These are phyloP conservation scores for Numenius phaeopus DNA, from an alignment of 2,797 vertebrate genomes.

Conservation along the genomic window DNA sequence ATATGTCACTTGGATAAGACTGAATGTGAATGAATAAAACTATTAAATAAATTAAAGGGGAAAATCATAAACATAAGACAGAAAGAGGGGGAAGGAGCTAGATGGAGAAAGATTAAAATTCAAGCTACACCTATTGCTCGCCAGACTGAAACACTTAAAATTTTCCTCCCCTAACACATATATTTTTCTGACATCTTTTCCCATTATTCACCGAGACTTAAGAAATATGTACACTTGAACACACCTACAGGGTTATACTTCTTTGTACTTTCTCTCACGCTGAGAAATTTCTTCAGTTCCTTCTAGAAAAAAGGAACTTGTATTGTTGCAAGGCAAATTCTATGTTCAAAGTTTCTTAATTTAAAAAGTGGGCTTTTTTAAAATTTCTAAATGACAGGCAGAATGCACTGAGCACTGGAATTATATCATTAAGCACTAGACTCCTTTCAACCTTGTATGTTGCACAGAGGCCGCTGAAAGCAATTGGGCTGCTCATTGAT, in stretches of 20 bases:
- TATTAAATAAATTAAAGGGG: background rate
- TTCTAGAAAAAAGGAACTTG: background rate
- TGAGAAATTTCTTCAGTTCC: background rate
- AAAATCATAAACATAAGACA: background rate
- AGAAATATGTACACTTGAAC: background rate
- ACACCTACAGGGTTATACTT: background rate
- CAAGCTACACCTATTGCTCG: background rate
- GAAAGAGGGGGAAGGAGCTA: background rate
- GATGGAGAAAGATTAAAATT: background rate
- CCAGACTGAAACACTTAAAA: background rate
- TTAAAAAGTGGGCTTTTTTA: background rate
- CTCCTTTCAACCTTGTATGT: background rate
- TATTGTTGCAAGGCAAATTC: background rate
- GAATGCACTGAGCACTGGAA: background rate
- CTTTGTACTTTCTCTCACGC: background rate
- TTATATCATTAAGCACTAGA: background rate
- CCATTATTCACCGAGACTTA: background rate
- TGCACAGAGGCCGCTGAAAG: background rate
- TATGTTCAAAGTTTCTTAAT: background rate
- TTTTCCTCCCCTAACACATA: background rate
- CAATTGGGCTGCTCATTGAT: background rate
- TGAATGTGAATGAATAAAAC: background rate
- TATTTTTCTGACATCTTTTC: constrained; percentile 6
- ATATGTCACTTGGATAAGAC: accelerated
- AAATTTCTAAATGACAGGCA: background rate